Conservation (phyloP, 1,140 invertebrate species). For the Goniozus legneri region DNA sequence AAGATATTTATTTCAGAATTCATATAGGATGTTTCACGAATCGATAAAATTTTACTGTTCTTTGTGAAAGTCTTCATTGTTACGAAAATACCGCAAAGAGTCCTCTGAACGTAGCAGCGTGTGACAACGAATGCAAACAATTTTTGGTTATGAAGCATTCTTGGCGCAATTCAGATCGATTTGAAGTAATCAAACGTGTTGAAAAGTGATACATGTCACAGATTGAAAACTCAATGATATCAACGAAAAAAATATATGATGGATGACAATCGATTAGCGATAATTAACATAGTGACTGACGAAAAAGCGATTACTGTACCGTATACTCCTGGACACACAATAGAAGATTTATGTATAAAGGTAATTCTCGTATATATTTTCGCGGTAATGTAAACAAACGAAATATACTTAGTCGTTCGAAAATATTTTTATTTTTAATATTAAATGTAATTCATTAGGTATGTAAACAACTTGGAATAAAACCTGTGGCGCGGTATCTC, state of each 20-base stretch:
- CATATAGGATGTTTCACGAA: too few species aligned
- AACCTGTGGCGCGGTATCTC: slow-evolving; percentile 70
- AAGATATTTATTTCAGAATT: too few species aligned
- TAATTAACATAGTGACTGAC: slow-evolving; percentile 39
- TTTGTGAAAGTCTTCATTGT: too few species aligned
- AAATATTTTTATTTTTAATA: neutral
- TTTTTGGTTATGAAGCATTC: too few species aligned
- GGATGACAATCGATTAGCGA: slow-evolving; percentile 36
- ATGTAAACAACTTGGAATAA: slow-evolving; percentile 67
- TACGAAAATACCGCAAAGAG: too few species aligned
- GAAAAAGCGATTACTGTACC: slow-evolving; percentile 43
- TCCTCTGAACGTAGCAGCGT: too few species aligned
- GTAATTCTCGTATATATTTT: slow-evolving; percentile 17
- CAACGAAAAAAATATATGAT: slow-evolving; percentile 19
- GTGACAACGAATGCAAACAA: too few species aligned
- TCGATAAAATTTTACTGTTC: too few species aligned
- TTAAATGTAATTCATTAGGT: slow-evolving; percentile 40
- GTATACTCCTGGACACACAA: slow-evolving; percentile 41
- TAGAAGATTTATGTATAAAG: slow-evolving; percentile 69
- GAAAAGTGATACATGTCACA: too few species aligned
- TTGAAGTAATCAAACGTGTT: too few species aligned
- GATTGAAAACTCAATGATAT: too few species aligned
- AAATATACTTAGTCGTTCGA: neutral
- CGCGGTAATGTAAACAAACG: neutral
- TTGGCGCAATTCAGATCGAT: too few species aligned